Conservation (phyloP, 2,888 invertebrate genomes). For the Cheilosia urbana region DNA sequence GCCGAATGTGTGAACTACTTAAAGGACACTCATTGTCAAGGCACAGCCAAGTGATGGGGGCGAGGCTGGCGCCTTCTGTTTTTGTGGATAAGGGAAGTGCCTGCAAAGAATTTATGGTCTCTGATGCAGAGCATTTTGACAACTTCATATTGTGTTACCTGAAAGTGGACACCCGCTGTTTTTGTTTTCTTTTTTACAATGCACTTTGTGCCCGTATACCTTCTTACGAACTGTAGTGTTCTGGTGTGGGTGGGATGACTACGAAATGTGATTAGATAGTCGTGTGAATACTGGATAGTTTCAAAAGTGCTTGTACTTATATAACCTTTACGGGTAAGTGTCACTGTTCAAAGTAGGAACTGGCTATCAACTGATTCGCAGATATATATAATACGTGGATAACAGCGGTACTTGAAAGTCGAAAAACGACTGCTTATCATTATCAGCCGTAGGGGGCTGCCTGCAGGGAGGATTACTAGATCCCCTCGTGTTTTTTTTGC, state of each 20-base stretch:
- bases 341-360: no score
- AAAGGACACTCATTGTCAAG: constrained; percentile 34
- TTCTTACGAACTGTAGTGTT: not conserved
- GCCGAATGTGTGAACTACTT: constrained; percentile 33
- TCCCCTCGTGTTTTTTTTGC: no score
- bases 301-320: not conserved
- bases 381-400: no score
- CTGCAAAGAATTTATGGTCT: constrained; percentile 24
- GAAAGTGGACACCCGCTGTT: not conserved
- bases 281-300: no score
- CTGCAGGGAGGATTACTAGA: no score
- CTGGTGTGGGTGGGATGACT: not conserved
- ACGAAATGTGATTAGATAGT: not conserved
- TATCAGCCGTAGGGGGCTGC: no score
- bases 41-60: not conserved
- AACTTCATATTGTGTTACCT: constrained; percentile 13
- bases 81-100: constrained; percentile 1
- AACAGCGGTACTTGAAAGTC: no score
- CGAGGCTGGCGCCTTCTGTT: not conserved
- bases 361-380: no score
- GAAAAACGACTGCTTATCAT: no score
- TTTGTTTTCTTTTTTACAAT: not conserved
- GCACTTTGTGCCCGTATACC: not conserved
- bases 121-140: constrained; percentile 4
- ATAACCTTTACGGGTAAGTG: no score